phyloP scores from a whole-genome alignment of 2,888 invertebrate genomes.

The Stomorhina lunata region DNA sequence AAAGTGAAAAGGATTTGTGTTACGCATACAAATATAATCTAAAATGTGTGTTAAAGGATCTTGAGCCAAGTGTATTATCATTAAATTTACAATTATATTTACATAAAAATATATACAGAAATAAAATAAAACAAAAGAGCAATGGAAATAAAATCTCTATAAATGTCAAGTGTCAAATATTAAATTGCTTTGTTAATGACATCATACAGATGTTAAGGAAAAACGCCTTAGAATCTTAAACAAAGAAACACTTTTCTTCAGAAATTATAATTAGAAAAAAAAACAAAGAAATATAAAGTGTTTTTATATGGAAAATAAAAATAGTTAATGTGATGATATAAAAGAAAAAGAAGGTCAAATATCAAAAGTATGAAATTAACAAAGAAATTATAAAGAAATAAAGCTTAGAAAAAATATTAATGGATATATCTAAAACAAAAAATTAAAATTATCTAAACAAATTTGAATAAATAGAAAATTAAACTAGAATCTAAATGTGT shows the following conservation, averaged over 20 bases:
- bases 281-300: not conserved
- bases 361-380: not conserved
- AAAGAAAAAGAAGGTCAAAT: not conserved
- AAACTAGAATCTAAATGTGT: too few species aligned
- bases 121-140: conserved; percentile 9
- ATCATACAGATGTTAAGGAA: conserved; percentile 38
- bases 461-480: too few species aligned
- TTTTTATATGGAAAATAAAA: not conserved
- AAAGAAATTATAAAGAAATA: not conserved
- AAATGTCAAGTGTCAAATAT: conserved; percentile 37
- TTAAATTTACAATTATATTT: not conserved
- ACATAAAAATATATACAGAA: not conserved
- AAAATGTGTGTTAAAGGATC: conserved; percentile 6
- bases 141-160: not conserved
- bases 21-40: not conserved
- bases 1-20: not conserved
- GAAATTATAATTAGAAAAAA: not conserved
- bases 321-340: not conserved
- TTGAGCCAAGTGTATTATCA: conserved; percentile 4
- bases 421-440: not conserved
- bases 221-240: not conserved
- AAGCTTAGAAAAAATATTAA: not conserved
- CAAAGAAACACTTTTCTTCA: not conserved
- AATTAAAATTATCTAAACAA: not conserved
- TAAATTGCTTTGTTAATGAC: conserved; percentile 40